Base-by-base conservation (phyloP, 2,113 vertebrate species). In the Trochalopteron elliotii region DNA sequence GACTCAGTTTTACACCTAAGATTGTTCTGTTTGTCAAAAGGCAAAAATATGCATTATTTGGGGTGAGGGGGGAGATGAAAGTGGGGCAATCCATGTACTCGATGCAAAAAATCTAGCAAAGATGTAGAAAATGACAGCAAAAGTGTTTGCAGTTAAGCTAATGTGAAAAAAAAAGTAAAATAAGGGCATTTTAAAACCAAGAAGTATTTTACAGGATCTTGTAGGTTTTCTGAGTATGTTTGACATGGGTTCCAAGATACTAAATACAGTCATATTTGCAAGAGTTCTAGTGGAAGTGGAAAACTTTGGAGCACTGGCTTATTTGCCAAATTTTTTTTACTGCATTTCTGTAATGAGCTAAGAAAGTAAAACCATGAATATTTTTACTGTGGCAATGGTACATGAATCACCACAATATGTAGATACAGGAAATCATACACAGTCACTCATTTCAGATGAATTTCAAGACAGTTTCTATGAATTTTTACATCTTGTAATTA, bases 1-100 rank as follows among this genome's bases (percentile, higher is more conserved):
- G 78, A 91, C 55, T 87, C 89, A 72, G 53, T 83, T 96, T 92
- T 94, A 92, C 39, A 94, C 68, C 52, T 64, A 90, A 45, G 60
- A 60, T 27, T 91, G 74, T 67, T 92, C 42, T 49, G 44, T 78
- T 87, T 19, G 2, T 86, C 75, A 92, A 80, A 94, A 90, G 31
- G 33, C 63, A 92, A 87, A 95, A 80, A 42, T 49, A 79, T 8
- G 22, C 16, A 22, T 72, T 77, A 88, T 79, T 90, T 74, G 68
- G 42, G 45, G 31, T 78, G 47, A 72, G 50, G 72, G 39, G 24
- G 40, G 37, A 50, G 17, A 78, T 50, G 30, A 74, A 88, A 82
- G 33, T 49, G 45, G 77, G 60, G 24, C 33, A 79, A 63, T 22
- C 30, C 28, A 47, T 40, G 42, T 35, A n/a, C 45, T 78, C 0